phyloP scores from a whole-genome alignment of 2,888 invertebrate species.

The Chouioia cunea region DNA sequence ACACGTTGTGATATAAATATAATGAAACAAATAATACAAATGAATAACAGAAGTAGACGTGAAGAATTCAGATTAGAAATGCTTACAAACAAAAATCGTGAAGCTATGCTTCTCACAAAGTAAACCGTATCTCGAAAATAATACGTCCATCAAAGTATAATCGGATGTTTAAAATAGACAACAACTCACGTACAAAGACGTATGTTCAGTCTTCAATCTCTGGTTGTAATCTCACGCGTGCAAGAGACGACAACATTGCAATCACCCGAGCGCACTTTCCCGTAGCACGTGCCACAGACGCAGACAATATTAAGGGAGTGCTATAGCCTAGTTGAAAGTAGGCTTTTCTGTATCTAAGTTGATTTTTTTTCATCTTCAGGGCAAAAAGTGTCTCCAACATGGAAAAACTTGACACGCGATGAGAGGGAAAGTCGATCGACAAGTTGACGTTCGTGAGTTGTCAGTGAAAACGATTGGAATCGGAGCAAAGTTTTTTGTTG shows the following conservation, averaged over 20 bases:
- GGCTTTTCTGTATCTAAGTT: constrained; percentile 49
- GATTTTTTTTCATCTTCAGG: constrained; percentile 21
- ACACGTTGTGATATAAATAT: too few relatives aligned
- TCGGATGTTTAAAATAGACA: too few relatives aligned
- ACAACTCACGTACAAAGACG: too few relatives aligned
- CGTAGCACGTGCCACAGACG: constrained; percentile 19
- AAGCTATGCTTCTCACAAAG: too few relatives aligned
- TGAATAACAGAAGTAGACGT: too few relatives aligned
- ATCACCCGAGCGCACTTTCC: constrained; percentile 39
- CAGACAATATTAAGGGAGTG: constrained; percentile 36
- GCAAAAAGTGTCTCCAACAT: neutral
- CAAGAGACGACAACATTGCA: too few relatives aligned
- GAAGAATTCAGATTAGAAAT: too few relatives aligned
- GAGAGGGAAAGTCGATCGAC: constrained; percentile 24
- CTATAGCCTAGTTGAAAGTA: constrained; percentile 57
- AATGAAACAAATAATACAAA: too few relatives aligned
- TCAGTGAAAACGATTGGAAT: constrained; percentile 6
- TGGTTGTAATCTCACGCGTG: constrained; percentile 26
- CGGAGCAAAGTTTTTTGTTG: neutral
- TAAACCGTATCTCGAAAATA: too few relatives aligned
- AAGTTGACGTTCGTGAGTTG: neutral
- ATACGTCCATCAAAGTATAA: too few relatives aligned
- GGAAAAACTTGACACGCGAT: constrained; percentile 1
- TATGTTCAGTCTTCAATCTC: too few relatives aligned
- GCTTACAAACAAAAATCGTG: too few relatives aligned